Base-by-base conservation (phyloP, 2,113 vertebrate genomes). In the Spea bombifrons region DNA sequence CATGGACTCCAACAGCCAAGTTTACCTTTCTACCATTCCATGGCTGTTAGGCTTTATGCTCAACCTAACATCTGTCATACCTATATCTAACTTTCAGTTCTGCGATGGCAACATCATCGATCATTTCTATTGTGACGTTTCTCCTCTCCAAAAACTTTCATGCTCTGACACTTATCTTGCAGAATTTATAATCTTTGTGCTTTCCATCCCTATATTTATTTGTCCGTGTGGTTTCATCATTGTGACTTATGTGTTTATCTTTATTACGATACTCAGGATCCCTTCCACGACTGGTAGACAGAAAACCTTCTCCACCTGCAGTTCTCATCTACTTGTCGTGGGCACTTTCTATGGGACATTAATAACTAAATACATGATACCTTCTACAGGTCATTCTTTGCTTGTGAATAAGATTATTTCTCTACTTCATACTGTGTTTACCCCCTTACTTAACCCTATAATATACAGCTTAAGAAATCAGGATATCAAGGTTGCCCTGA, bases 301-400 rank as follows among this genome's bases (percentile, higher is more conserved):
- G 4, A 77, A 63, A 44, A 9, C 67, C 7, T 77, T 77, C 17
- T 77, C 75, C 12, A 70, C 75, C 45, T 77, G 75, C 67, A 77
- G 75, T 63, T 57, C 75, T 13, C 75, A 77, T 30, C 65, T 77
- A 9, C 57, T 45, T 49, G 55, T 69, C 63, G 75, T 77, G 3
- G 44, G 45, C 3, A n/a, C 66, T 4, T 77, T 59, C 44, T 30
- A 30, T 52, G 83, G 85, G 4, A 84, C 83, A 17, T 77, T 81
- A 5, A 77, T 87, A 67, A 83, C 89, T 77, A 88, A 84, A 80
- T 88, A 88, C 4, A 84, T 83, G 69, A 76, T 69, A 0, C 85
- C 87, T 43, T 78, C 76, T 8, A 61, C 10, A 50, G 68, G 47
- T n/a, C 17, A 65, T 30, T 63, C 76, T 5, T 46, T 78, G 30